phyloP scores from a whole-genome alignment of 2,888 invertebrate genomes.

The Andrena camellia region DNA sequence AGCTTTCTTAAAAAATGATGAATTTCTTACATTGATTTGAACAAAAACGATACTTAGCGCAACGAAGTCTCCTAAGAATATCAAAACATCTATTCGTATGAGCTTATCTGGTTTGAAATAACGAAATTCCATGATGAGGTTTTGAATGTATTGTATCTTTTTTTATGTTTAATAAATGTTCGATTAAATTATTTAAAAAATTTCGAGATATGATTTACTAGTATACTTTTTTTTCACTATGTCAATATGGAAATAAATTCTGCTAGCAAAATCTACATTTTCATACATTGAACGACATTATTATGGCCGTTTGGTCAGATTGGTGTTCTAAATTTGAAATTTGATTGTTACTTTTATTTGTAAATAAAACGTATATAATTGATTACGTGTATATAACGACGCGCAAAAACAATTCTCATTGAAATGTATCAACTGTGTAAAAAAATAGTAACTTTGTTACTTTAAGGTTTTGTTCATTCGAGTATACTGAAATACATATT shows the following conservation, averaged over 20 bases:
- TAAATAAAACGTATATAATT: slow-evolving; percentile 29
- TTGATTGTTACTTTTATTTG: slow-evolving; percentile 35
- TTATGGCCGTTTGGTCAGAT: slow-evolving; percentile 1
- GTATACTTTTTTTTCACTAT: slow-evolving; percentile 15
- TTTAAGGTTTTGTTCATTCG: not conserved
- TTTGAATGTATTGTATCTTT: slow-evolving; percentile 27
- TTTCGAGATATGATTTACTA: slow-evolving; percentile 4
- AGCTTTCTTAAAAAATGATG: slow-evolving; percentile 15
- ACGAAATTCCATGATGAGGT: slow-evolving; percentile 17
- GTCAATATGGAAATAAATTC: slow-evolving; percentile 52
- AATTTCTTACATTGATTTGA: slow-evolving; percentile 27
- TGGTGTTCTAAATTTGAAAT: slow-evolving; percentile 14
- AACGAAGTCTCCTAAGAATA: slow-evolving; percentile 4
- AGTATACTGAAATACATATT: slow-evolving; percentile 36
- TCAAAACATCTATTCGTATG: slow-evolving; percentile 2
- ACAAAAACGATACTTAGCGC: slow-evolving; percentile 15
- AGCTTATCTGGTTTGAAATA: slow-evolving; percentile 13
- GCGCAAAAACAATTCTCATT: slow-evolving; percentile 18
- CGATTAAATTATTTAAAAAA: slow-evolving; percentile 30
- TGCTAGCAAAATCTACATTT: slow-evolving; percentile 21
- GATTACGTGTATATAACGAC: slow-evolving; percentile 7
- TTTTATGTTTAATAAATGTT: slow-evolving; percentile 27
- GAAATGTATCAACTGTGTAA: slow-evolving; percentile 44
- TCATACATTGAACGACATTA: not conserved
- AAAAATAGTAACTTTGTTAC: slow-evolving; percentile 20